Evolutionary conservation across 2,113 vertebrate genomes (phyloP).

Genomic region (Nematolebias whitei): DNA sequence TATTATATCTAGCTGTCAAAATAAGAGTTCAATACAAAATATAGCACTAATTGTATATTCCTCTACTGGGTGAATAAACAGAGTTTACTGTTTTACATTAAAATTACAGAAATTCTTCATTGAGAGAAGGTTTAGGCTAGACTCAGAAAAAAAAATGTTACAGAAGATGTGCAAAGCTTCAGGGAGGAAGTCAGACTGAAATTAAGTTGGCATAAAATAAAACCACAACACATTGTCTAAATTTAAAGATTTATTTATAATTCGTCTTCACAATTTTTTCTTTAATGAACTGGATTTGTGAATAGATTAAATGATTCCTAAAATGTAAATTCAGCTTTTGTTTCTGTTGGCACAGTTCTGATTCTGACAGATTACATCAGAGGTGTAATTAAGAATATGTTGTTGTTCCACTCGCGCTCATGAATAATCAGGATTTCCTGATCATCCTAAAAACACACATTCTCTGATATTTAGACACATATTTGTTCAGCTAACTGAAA

Average conservation of each 20-base stretch:
- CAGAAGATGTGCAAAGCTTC: background rate
- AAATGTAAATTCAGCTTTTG: too few species aligned
- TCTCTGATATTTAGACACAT: constrained; percentile 19
- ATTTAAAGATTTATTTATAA: too few species aligned
- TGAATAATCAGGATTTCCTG: background rate
- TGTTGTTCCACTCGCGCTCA: too few species aligned
- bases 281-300: too few species aligned
- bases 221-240: too few species aligned
- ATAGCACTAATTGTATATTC: background rate
- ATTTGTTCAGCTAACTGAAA: constrained; percentile 40
- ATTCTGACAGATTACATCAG: too few species aligned
- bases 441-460: constrained; percentile 1
- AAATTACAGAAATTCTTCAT: background rate
- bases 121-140: background rate
- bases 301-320: too few species aligned
- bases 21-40: background rate
- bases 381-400: too few species aligned
- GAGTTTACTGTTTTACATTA: background rate
- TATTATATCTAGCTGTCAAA: background rate
- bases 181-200: background rate
- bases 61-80: background rate
- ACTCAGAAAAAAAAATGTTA: too few species aligned
- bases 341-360: too few species aligned
- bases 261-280: too few species aligned
- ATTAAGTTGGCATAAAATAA: background rate